A percentile compares a stretch with the other conserved stretches of the same genome.
Evolutionary conservation across 2,888 invertebrate species (phyloP).

Genomic region (Tetragnatha montana): DNA sequence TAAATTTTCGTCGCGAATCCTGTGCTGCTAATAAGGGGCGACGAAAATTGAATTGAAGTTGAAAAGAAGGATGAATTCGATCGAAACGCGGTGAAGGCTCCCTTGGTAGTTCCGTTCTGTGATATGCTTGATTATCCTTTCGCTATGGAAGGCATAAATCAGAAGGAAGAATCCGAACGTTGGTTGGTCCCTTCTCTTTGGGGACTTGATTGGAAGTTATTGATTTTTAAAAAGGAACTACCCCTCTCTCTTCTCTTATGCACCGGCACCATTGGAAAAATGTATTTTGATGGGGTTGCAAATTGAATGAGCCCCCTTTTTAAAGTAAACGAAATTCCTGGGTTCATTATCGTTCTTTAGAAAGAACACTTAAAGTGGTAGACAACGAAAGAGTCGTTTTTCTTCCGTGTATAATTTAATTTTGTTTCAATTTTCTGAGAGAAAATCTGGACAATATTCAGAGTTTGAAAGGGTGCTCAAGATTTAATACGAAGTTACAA

Average conservation of each 20-base stretch:
- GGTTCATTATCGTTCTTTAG: not conserved
- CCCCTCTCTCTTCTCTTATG: not conserved
- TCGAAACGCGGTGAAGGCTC: conserved; percentile 20
- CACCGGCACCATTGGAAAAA: conserved; percentile 21
- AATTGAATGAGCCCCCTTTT: conserved; percentile 14
- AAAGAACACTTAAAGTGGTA: too few relatives aligned
- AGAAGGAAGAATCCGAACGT: conserved; percentile 1
- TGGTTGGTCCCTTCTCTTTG: not conserved
- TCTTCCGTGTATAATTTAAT: too few relatives aligned
- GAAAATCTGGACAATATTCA: too few relatives aligned
- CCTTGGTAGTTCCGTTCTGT: conserved; percentile 33
- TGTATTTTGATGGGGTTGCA: conserved; percentile 47
- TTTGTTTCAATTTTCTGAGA: too few relatives aligned
- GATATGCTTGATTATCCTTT: conserved; percentile 52
- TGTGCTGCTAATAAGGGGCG: conserved; percentile 38
- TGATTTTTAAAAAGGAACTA: conserved; percentile 53
- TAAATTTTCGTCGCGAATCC: conserved; percentile 51
- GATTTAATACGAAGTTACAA: too few relatives aligned
- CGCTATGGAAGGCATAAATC: conserved; percentile 44
- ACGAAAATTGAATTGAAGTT: conserved; percentile 42
- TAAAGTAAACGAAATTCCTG: not conserved
- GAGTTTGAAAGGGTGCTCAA: too few relatives aligned
- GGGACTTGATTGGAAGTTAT: conserved; percentile 54
- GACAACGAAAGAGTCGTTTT: too few relatives aligned
- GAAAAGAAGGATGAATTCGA: conserved; percentile 44